Evolutionary conservation across 2,797 vertebrate genomes (phyloP).

Genomic region (Gymnocypris eckloni): DNA sequence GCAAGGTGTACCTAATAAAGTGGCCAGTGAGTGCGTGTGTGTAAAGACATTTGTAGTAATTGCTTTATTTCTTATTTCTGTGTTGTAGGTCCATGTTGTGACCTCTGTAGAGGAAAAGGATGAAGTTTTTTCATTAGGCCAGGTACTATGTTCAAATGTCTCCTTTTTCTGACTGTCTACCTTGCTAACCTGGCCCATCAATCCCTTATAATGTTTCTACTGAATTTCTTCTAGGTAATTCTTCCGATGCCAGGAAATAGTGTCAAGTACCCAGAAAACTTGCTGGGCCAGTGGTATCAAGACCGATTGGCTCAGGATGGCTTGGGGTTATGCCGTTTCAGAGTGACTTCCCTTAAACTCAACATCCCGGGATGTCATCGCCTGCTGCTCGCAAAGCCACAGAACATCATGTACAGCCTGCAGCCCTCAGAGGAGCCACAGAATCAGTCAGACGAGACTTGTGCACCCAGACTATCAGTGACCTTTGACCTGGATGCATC

Average conservation of each 20-base stretch:
- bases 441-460: neutral
- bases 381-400: slow-evolving; percentile 84
- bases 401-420: slow-evolving; percentile 80
- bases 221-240: slow-evolving; percentile 80
- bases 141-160: slow-evolving; percentile 64
- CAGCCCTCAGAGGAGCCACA: slow-evolving; percentile 54
- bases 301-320: slow-evolving; percentile 85
- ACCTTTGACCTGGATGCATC: slow-evolving; percentile 91
- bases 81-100: slow-evolving; percentile 77
- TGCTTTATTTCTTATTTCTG: neutral
- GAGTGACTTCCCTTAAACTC: slow-evolving; percentile 85
- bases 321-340: slow-evolving; percentile 82
- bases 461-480: slow-evolving; percentile 74
- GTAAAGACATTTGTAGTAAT: neutral
- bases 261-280: slow-evolving; percentile 88
- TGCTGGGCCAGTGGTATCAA: slow-evolving; percentile 86
- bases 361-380: slow-evolving; percentile 95
- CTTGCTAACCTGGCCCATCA: neutral
- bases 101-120: slow-evolving; percentile 72
- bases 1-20: too few species aligned
- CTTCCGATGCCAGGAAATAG: slow-evolving; percentile 93
- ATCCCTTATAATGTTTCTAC: neutral
- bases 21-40: too few species aligned
- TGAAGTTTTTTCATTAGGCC: slow-evolving; percentile 69
- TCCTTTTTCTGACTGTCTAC: neutral